phyloP scores from a whole-genome alignment of 37 sponge, comb jelly and placozoan species.

The Petrosia ficiformis region DNA sequence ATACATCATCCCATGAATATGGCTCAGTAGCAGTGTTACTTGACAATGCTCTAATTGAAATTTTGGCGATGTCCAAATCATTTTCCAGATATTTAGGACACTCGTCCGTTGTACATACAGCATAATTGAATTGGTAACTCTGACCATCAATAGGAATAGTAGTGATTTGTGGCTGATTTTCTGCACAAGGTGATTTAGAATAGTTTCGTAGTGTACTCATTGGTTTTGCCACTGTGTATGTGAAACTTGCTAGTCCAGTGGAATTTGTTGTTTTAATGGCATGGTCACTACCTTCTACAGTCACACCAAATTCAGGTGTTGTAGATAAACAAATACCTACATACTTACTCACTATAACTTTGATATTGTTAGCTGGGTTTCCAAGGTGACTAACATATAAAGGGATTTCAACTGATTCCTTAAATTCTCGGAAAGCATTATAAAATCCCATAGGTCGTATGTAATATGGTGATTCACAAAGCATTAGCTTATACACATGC shows the following conservation, averaged over 20 bases:
- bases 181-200: not conserved
- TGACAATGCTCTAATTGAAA: not conserved
- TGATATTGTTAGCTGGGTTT: conserved; percentile 1
- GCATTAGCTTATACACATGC: not conserved
- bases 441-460: not conserved
- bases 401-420: not conserved
- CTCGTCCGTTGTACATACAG: not conserved
- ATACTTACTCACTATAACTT: conserved; percentile 1
- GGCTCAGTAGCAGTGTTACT: not conserved
- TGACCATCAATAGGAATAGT: conserved; percentile 1
- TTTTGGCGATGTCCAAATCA: not conserved
- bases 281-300: not conserved
- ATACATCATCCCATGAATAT: conserved; percentile 32
- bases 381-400: conserved; percentile 21
- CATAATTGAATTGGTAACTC: not conserved
- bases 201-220: not conserved
- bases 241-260: conserved; percentile 29
- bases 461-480: not conserved
- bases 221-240: not conserved
- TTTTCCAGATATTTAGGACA: not conserved
- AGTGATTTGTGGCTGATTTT: not conserved
- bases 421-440: not conserved
- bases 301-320: not conserved
- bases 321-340: too few relatives aligned
- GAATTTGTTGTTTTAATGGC: not conserved